Evolutionary conservation across 2,797 vertebrate species (phyloP), one percentile per base, ranked within the genome.

Genomic region (Nothura maculosa): DNA sequence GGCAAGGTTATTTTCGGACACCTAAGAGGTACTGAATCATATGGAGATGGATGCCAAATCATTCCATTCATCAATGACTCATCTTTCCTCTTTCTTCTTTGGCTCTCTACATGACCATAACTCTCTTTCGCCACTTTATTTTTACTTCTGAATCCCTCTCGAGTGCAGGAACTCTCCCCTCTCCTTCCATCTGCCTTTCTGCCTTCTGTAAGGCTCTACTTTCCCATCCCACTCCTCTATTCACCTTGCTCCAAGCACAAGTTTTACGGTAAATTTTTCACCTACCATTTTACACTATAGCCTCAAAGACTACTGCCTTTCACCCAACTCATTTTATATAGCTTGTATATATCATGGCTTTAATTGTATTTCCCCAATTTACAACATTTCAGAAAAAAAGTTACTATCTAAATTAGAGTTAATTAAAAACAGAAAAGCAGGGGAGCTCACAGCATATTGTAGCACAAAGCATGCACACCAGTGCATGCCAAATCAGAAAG

Each of bases 21-120:
- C 62, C 85, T 91, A 87, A 93, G 87, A 91, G 79, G 50, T 43
- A 85, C 69, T 85, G 87, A 95, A 94, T 95, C 87, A 77, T 86
- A 93, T 58, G 81, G 78, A 90, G 94, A 92, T 57, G 73, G 89
- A 92, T 78, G 84, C 81, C 72, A 88, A 96, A 90, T 92, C 74
- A 84, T 88, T 91, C 63, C 38, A 25, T 86, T 93, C 91, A 94
- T 93, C 93, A 91, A 36, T 85, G 81, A 86, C 48, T 94, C 87
- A 88, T 90, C 74, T 82, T 88, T 88, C 55, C 74, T 80, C 83
- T 91, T 92, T 95, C 81, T 91, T 79, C 72, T 92, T 77, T 77
- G 61, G 24, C 48, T 80, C 72, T 86, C 77, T 80, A 57, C 57
- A 91, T 3, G 34, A 85, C 40, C 25, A 3, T 72, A 82, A 92